Percentiles rank a stretch among this genome's conserved stretches.
Evolutionary conservation across 2,113 vertebrate genomes (phyloP).

Genomic region (Rhagologus leucostigma): DNA sequence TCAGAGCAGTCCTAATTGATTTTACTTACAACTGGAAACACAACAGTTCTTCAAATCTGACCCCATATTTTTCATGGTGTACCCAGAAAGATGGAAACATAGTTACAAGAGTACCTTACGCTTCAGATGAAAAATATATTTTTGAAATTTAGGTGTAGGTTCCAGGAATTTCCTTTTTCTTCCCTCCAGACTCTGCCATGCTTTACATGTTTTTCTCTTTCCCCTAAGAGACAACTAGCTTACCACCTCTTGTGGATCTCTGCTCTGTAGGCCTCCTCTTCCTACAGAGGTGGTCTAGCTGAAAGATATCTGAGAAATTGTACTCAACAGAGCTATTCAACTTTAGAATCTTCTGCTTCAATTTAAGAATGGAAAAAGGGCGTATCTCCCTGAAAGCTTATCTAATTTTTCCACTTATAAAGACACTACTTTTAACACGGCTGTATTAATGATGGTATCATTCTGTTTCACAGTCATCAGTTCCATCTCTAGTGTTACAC

Average conservation of each 20-base stretch:
- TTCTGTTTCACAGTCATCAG: not conserved
- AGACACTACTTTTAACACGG: not conserved
- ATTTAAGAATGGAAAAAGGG: not conserved
- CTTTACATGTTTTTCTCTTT: not conserved
- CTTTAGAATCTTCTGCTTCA: not conserved
- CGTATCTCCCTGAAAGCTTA: not conserved
- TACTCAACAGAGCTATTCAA: not conserved
- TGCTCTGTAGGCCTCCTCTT: not conserved
- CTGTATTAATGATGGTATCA: not conserved
- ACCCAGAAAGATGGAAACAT: not conserved
- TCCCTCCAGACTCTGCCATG: not conserved
- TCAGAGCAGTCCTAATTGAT: not conserved
- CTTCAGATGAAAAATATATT: not conserved
- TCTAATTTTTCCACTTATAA: not conserved
- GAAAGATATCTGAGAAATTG: not conserved
- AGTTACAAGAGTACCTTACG: not conserved
- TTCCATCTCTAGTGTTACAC: not conserved
- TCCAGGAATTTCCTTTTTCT: not conserved
- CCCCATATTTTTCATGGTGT: not conserved
- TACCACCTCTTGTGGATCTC: not conserved
- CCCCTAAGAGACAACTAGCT: not conserved
- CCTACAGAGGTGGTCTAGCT: not conserved
- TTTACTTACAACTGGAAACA: not conserved
- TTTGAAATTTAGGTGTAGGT: not conserved
- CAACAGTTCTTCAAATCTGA: not conserved